Conservation (phyloP, 2,797 vertebrate species). For the Cyprinella venusta region DNA sequence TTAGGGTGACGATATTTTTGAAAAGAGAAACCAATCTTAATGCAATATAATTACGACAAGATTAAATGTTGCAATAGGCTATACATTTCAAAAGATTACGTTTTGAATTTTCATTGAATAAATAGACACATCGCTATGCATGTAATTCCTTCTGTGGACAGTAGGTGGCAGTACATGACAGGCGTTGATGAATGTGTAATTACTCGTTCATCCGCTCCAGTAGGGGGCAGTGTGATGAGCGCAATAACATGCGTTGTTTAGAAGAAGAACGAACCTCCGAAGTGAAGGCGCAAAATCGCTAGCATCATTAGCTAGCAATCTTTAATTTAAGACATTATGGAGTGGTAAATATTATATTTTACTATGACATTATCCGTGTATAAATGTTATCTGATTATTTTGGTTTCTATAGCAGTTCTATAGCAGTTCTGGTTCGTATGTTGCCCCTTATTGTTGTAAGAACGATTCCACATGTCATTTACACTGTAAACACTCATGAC, state of each 20-base stretch:
- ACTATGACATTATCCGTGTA: neutral
- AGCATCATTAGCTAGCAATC: constrained; percentile 11
- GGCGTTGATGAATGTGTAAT: too few species aligned
- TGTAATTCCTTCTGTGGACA: neutral
- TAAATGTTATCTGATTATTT: neutral
- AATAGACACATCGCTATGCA: neutral
- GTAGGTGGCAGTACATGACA: too few species aligned
- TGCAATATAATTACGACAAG: neutral
- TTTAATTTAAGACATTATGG: neutral
- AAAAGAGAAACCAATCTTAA: neutral
- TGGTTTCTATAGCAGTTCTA: neutral
- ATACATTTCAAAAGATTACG: neutral
- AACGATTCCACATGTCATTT: neutral
- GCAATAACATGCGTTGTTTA: neutral
- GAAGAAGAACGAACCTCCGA: constrained; percentile 10
- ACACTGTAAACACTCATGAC: neutral
- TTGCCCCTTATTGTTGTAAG: neutral
- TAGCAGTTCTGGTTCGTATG: too few species aligned
- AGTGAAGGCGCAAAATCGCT: constrained; percentile 32
- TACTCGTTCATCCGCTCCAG: neutral
- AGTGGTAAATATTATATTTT: constrained; percentile 29
- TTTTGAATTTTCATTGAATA: neutral
- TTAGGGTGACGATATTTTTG: neutral
- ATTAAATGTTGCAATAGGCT: neutral
- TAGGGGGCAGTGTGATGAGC: neutral